These are phyloP conservation scores for Caretta caretta DNA, from an alignment of 2,113 vertebrate species.

Conservation along the genomic window DNA sequence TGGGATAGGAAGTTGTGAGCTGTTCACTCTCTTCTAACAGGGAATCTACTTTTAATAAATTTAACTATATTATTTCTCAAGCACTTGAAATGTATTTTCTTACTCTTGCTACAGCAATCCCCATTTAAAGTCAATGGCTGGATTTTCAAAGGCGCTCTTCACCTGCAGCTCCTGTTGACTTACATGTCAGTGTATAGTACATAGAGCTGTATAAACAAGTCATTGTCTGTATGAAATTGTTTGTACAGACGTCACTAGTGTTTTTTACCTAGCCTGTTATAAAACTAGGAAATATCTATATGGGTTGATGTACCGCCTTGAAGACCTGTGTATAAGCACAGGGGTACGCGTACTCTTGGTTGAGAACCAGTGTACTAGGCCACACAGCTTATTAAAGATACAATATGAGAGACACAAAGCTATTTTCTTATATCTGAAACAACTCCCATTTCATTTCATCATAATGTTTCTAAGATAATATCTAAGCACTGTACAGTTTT, in stretches of 20 bases:
- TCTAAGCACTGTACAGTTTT: fast-evolving
- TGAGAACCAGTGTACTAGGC: background rate
- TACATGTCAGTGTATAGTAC: too few relatives aligned
- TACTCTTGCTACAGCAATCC: background rate
- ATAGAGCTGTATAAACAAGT: too few relatives aligned
- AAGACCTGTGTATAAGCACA: too few relatives aligned
- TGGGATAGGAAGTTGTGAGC: background rate
- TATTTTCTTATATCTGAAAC: background rate
- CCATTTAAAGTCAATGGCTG: background rate
- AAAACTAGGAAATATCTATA: too few relatives aligned
- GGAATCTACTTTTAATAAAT: background rate
- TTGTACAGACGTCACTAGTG: too few relatives aligned
- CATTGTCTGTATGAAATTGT: too few relatives aligned
- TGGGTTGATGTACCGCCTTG: too few relatives aligned
- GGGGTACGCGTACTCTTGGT: too few relatives aligned
- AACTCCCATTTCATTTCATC: fast-evolving
- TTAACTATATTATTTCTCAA: background rate
- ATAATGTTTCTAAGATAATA: background rate
- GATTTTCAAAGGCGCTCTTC: background rate
- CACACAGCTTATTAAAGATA: background rate
- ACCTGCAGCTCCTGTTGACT: slow-evolving; percentile 1
- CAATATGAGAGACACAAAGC: background rate
- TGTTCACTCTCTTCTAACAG: background rate
- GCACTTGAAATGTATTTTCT: background rate
- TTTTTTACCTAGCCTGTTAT: too few relatives aligned